Percentiles rank a stretch among this genome's conserved stretches.
phyloP scores from a whole-genome alignment of 2,113 vertebrate species.

The Dissostichus mawsoni region DNA sequence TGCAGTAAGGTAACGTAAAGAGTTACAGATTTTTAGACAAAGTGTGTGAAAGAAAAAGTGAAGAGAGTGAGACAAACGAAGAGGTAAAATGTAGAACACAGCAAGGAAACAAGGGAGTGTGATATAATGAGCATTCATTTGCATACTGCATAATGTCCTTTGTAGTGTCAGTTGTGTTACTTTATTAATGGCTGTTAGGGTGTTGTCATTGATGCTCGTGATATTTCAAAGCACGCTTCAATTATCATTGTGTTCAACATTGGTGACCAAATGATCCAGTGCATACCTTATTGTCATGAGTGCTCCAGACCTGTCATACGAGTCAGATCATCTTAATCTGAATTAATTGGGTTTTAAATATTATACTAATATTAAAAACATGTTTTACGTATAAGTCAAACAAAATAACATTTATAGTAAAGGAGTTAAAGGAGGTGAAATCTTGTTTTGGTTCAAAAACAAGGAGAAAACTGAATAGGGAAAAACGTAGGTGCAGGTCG shows the following conservation, averaged over 20 bases:
- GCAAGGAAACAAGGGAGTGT: background rate
- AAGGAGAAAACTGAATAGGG: background rate
- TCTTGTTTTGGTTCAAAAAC: background rate
- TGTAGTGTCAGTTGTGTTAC: constrained; percentile 34
- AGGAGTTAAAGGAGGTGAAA: background rate
- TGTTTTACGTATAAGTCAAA: too few species aligned
- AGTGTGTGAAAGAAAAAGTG: background rate
- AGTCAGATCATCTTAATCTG: background rate
- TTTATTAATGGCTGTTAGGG: constrained; percentile 46
- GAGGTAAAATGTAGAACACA: constrained; percentile 16
- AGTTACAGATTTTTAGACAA: constrained; percentile 16
- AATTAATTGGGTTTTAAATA: background rate
- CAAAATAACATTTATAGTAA: background rate
- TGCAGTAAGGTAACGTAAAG: background rate
- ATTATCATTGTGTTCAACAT: constrained; percentile 16
- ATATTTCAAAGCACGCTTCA: constrained; percentile 25
- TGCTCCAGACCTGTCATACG: too few species aligned
- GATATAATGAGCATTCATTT: constrained; percentile 40
- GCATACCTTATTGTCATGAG: background rate
- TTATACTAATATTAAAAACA: background rate
- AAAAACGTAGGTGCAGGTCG: constrained; percentile 30
- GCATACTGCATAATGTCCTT: constrained; percentile 39
- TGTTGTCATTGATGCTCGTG: constrained; percentile 33
- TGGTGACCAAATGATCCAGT: background rate
- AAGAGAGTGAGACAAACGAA: background rate